phyloP scores from a whole-genome alignment of 2,797 vertebrate genomes.

The Amphiprion clarkii region DNA sequence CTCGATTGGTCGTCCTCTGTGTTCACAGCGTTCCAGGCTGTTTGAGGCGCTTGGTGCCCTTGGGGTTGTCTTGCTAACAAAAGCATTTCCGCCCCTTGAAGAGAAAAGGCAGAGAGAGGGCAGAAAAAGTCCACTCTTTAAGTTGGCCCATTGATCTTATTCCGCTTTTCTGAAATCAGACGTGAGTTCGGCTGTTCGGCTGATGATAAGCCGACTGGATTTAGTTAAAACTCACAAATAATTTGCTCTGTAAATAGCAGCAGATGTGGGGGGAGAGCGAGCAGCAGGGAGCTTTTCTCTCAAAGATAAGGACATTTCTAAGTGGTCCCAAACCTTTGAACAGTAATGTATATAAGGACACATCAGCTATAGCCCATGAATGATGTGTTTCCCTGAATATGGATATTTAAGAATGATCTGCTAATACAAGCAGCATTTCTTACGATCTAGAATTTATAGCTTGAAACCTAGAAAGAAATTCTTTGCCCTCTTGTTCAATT shows the following conservation, averaged over 20 bases:
- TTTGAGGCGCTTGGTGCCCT: conserved; percentile 44
- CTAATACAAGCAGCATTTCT: neutral
- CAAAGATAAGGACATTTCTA: no score
- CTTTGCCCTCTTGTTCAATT: no score
- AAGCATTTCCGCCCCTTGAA: conserved; percentile 35
- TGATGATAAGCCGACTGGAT: conserved; percentile 66
- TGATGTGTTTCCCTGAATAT: neutral
- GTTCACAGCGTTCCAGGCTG: conserved; percentile 21
- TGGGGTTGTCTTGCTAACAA: conserved; percentile 36
- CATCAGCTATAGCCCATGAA: conserved; percentile 1
- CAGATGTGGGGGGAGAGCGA: conserved; percentile 50
- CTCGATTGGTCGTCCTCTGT: conserved; percentile 1
- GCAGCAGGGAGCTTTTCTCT: neutral
- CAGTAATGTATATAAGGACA: neutral
- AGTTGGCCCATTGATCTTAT: conserved; percentile 59
- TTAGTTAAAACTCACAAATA: conserved; percentile 59
- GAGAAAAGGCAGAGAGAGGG: conserved; percentile 21
- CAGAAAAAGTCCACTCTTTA: conserved; percentile 35
- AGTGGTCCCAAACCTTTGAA: no score
- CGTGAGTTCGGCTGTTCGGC: conserved; percentile 33
- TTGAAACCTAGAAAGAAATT: no score
- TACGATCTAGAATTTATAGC: no score
- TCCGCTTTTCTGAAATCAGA: conserved; percentile 58
- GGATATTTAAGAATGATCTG: neutral
- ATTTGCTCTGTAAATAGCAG: conserved; percentile 60